phyloP scores from a whole-genome alignment of 2,113 vertebrate species.

The Hippocampus barbouri region DNA sequence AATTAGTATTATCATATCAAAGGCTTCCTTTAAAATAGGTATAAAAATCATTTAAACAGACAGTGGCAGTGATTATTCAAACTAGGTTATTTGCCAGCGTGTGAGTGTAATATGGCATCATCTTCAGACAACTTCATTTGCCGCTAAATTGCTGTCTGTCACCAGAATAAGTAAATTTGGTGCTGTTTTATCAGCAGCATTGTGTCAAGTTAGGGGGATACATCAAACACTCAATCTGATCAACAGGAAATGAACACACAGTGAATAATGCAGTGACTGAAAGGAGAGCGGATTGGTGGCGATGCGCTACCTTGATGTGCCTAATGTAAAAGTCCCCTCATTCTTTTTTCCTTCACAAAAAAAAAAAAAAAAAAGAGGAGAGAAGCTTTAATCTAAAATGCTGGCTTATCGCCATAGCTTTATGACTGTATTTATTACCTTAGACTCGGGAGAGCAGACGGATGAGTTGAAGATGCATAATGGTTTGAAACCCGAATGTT shows the following conservation, averaged over 20 bases:
- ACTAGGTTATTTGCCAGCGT: conserved; percentile 89
- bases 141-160: conserved; percentile 90
- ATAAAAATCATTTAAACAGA: conserved; percentile 96
- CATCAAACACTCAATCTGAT: conserved; percentile 85
- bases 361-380: conserved; percentile 14
- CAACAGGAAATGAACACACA: conserved; percentile 80
- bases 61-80: conserved; percentile 93
- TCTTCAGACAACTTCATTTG: conserved; percentile 92
- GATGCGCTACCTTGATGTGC: conserved; percentile 44
- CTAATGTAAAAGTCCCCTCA: conserved; percentile 69
- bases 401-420: conserved; percentile 50
- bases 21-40: conserved; percentile 86
- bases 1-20: conserved; percentile 98
- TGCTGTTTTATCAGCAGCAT: conserved; percentile 84
- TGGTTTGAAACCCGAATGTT: conserved; percentile 64
- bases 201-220: conserved; percentile 80
- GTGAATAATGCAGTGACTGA: conserved; percentile 72
- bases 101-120: conserved; percentile 76
- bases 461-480: conserved; percentile 62
- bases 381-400: conserved; percentile 47
- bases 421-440: conserved; percentile 66
- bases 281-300: conserved; percentile 66
- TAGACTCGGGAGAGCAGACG: conserved; percentile 63
- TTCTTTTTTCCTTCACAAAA: conserved; percentile 25
- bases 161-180: conserved; percentile 91